Conservation (phyloP, 2,113 vertebrate genomes). For the Cynopterus brachyotis region DNA sequence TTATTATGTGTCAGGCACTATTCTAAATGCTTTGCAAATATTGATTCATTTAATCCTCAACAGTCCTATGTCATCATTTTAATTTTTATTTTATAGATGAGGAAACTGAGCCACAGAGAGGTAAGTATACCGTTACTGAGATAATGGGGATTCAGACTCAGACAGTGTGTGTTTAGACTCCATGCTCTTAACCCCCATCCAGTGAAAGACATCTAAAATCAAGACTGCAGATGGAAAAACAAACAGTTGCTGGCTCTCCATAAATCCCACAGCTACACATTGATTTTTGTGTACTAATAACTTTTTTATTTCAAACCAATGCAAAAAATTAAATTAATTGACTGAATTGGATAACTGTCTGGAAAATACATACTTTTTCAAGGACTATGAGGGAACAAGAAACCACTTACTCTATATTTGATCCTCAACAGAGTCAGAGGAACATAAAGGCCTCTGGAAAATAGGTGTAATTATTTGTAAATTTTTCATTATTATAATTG, state of each 20-base stretch:
- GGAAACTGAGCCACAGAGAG: background rate
- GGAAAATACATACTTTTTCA: background rate
- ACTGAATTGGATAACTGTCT: slow-evolving; percentile 7
- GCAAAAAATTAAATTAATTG: slow-evolving; percentile 49
- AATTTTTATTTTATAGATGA: slow-evolving; percentile 1
- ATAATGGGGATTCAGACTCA: background rate
- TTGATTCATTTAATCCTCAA: background rate
- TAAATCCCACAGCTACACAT: background rate
- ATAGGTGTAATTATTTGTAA: background rate
- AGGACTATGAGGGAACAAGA: slow-evolving; percentile 1
- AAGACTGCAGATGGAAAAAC: background rate
- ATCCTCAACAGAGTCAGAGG: slow-evolving; percentile 37
- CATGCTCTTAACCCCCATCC: background rate
- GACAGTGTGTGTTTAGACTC: background rate
- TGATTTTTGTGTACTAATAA: slow-evolving; percentile 30
- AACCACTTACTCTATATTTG: slow-evolving; percentile 20
- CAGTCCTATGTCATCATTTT: background rate
- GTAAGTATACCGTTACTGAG: background rate
- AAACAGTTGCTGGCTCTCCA: slow-evolving; percentile 11
- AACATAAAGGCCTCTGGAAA: background rate
- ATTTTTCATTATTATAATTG: background rate
- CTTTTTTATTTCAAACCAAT: slow-evolving; percentile 53
- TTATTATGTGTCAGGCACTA: background rate
- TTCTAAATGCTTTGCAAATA: background rate
- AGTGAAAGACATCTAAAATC: background rate